Conservation (phyloP, 2,113 vertebrate species). For the Brachionichthys hirsutus region DNA sequence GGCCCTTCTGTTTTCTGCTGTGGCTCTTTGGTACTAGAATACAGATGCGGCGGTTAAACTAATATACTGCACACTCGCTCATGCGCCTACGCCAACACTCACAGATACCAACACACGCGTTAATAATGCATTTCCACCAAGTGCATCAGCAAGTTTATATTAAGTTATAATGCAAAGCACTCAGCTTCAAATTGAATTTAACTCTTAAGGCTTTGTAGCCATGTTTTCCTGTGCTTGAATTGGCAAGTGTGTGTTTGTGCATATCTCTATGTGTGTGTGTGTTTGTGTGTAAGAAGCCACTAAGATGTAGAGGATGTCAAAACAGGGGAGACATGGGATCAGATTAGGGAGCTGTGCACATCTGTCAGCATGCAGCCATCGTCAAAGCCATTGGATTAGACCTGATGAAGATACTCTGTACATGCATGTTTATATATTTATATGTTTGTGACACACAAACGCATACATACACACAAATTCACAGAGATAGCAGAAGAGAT, state of each 20-base stretch:
- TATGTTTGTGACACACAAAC: constrained; percentile 30
- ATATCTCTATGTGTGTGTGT: constrained; percentile 1
- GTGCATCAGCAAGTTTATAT: constrained; percentile 57
- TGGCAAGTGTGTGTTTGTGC: neutral
- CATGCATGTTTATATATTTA: constrained; percentile 60
- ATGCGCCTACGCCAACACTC: constrained; percentile 45
- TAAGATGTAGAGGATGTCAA: constrained; percentile 70
- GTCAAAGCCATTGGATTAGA: constrained; percentile 73
- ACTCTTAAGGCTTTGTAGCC: constrained; percentile 51
- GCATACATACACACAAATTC: constrained; percentile 1
- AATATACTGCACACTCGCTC: constrained; percentile 53
- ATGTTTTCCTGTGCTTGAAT: constrained; percentile 14
- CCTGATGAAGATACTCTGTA: constrained; percentile 69
- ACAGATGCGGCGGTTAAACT: constrained; percentile 61
- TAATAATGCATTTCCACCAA: constrained; percentile 69
- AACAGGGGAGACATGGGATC: constrained; percentile 71
- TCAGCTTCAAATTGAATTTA: constrained; percentile 68
- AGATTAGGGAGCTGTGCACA: constrained; percentile 74
- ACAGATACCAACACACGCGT: constrained; percentile 41
- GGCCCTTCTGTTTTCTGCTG: constrained; percentile 23
- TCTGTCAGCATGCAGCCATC: constrained; percentile 71
- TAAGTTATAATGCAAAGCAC: constrained; percentile 73
- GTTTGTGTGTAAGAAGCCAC: constrained; percentile 6
- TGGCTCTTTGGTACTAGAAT: constrained; percentile 42
- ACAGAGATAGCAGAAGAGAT: neutral